A percentile compares a stretch with the other conserved stretches of the same genome.
These are phyloP conservation scores for Mesocricetus auratus DNA, from an alignment of 2,113 vertebrate species.

Conservation along the genomic window DNA sequence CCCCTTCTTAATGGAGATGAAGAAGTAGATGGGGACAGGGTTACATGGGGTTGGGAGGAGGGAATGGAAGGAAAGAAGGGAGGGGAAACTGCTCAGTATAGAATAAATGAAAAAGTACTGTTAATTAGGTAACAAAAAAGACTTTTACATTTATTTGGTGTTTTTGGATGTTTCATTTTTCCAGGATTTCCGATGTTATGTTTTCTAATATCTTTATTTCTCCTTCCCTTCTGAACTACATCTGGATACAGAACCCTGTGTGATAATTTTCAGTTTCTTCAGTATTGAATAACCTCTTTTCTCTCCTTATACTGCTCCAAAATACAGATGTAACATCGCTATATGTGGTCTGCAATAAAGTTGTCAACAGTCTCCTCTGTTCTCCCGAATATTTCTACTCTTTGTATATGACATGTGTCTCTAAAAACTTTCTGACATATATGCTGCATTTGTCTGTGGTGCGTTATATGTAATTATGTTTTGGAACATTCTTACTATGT, in stretches of 20 bases:
- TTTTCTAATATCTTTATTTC: neutral
- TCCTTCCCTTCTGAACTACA: neutral
- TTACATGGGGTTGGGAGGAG: neutral
- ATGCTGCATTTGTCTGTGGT: neutral
- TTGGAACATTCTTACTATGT: neutral
- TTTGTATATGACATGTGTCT: neutral
- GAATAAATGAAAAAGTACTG: neutral
- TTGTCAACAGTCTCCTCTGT: too few species aligned
- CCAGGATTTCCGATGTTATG: neutral
- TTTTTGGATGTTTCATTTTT: neutral
- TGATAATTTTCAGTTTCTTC: neutral
- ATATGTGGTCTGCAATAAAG: too few species aligned
- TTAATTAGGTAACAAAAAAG: neutral
- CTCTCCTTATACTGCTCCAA: accelerated
- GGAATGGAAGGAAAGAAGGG: neutral
- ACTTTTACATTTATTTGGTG: neutral
- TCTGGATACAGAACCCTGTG: neutral
- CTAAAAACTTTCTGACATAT: neutral
- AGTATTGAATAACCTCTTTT: neutral
- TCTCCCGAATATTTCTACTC: too few species aligned
- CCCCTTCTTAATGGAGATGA: neutral
- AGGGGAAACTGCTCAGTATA: neutral
- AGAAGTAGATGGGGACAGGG: neutral
- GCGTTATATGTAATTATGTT: neutral
- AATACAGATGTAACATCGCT: too few species aligned